These are phyloP conservation scores for Papilio glaucus DNA, from an alignment of 1,140 invertebrate genomes.

Conservation along the genomic window DNA sequence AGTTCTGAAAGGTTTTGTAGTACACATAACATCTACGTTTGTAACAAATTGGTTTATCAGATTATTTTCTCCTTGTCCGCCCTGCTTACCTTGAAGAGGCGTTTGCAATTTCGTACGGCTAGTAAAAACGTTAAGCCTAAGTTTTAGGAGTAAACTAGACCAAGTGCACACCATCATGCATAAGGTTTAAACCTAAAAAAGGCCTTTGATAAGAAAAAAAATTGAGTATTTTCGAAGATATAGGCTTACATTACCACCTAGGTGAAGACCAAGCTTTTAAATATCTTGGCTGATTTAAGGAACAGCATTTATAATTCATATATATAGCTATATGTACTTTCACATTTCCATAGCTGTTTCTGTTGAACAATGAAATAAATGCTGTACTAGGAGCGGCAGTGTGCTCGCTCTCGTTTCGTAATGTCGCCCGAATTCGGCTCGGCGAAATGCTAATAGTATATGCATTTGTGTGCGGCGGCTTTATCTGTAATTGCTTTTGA, in stretches of 20 bases:
- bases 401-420: constrained; percentile 46
- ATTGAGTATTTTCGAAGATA: too few relatives aligned
- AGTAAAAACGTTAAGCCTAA: too few relatives aligned
- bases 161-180: too few relatives aligned
- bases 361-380: constrained; percentile 52
- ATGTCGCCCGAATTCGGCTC: constrained; percentile 47
- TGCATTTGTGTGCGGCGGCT: constrained; percentile 39
- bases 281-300: background rate
- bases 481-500: constrained; percentile 47
- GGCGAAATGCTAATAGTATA: constrained; percentile 42
- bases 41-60: background rate
- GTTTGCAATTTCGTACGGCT: too few relatives aligned
- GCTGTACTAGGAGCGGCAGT: constrained; percentile 50
- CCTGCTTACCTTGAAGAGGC: too few relatives aligned
- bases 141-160: too few relatives aligned
- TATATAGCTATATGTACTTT: background rate
- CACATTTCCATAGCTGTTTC: constrained; percentile 47
- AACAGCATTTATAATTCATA: background rate
- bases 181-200: too few relatives aligned
- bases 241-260: too few relatives aligned
- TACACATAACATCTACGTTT: background rate
- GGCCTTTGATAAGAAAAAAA: too few relatives aligned
- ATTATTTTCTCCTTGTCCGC: background rate
- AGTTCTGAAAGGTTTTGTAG: constrained; percentile 56
- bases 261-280: too few relatives aligned